Base-by-base conservation (phyloP, 2,797 vertebrate genomes). In the Acipenser transmontanus region DNA sequence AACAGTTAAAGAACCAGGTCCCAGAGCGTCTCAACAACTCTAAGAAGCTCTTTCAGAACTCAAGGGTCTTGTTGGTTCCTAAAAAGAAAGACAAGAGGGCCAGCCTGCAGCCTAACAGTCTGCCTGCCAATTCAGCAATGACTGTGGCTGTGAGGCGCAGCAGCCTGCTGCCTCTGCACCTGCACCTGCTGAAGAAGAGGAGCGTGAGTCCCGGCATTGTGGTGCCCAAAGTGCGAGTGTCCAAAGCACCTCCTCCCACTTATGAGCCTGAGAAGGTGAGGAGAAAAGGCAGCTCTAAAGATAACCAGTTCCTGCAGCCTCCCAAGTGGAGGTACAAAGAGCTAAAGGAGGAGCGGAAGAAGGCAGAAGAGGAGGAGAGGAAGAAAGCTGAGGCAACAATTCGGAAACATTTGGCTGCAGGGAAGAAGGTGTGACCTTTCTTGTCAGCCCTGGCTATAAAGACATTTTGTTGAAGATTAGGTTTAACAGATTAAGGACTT, bases 301-400 rank as follows among this genome's bases (percentile, higher is more conserved):
- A 88, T 1, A 88, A 81, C 65, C 77, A 76, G 61, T 86, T 94
- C 60, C 84, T 99, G 74, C 92, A 98, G 86, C 85, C 96, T 69
- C 97, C 97, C 69, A 96, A 93, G 74, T 98, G 97, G 97, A 82
- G 92, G 10, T 99, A 99, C 86, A 98, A 98, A 80, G 95, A 96
- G 74, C 76, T 95, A 1, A 98, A 95, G 74, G 96, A 98, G 69
- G 94, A 97, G 65, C 79, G 91, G 72, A 91, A 74, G 79, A 94
- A 86, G 80, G 95, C 92, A 0, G 97, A 98, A 63, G 95, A 98
- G 59, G 89, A 82, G 0, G 95, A 95, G 75, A 91, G 79, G 78
- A 92, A 77, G 71, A 91, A 82, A 73, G 76, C 76, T 62, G 90
- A 93, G n/a, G 84, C 81, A 0, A 70, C 82, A 61, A 91, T 82